Percentiles rank a stretch among this genome's conserved stretches.
Conservation (phyloP, 2,113 vertebrate species). For the Alligator mississippiensis region DNA sequence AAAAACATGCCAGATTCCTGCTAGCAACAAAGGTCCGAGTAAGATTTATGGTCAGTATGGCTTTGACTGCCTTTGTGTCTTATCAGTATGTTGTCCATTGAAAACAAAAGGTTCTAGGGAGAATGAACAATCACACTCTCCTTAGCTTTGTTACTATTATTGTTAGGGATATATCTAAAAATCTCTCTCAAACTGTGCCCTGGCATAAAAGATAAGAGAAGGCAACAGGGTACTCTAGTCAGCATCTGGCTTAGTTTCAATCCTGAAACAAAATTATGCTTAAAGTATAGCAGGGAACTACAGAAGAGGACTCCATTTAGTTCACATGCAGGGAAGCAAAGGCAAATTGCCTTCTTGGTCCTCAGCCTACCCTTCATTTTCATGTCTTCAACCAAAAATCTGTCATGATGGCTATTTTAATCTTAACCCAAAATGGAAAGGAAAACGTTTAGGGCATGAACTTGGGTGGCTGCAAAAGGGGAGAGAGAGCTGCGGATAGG, state of each 20-base stretch:
- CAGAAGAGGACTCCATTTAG: background rate
- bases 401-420: background rate
- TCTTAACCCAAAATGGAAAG: background rate
- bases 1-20: background rate
- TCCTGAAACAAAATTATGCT: background rate
- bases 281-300: background rate
- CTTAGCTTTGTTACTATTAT: background rate
- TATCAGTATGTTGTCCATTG: background rate
- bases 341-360: background rate
- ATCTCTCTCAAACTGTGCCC: background rate
- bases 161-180: background rate
- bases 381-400: slow-evolving; percentile 8
- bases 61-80: background rate
- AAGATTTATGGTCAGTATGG: background rate
- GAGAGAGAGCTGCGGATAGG: too few relatives aligned
- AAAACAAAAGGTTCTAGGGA: background rate
- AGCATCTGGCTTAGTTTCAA: background rate
- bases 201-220: background rate
- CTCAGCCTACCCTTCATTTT: background rate
- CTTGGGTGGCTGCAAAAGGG: too few relatives aligned
- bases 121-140: background rate
- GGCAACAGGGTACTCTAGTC: background rate
- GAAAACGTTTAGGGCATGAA: too few relatives aligned
- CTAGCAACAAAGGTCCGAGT: background rate
- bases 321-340: background rate